Percentiles rank a stretch among this genome's conserved stretches.
These are phyloP conservation scores for Cataglyphis cursor DNA, from an alignment of 2,888 invertebrate genomes.

Conservation along the genomic window DNA sequence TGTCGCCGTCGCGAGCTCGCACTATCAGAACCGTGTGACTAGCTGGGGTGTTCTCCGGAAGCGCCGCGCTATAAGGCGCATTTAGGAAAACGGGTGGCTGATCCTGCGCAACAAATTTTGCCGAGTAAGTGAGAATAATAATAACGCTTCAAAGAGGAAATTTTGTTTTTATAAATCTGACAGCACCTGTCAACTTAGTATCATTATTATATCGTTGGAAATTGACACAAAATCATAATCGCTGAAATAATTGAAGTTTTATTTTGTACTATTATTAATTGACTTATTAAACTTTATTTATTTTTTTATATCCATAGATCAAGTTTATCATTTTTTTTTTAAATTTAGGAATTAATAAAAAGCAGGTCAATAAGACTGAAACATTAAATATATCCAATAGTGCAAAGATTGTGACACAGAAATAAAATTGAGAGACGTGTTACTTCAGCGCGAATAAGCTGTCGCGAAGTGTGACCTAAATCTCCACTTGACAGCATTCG, in stretches of 20 bases:
- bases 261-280: not conserved
- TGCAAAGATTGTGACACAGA: not conserved
- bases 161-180: not conserved
- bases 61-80: constrained; percentile 93
- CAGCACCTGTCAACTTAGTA: not conserved
- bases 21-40: constrained; percentile 90
- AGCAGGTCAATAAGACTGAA: not conserved
- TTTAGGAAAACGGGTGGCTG: constrained; percentile 94
- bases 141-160: not conserved
- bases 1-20: constrained; percentile 93
- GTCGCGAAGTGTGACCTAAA: not conserved
- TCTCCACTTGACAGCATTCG: constrained; percentile 23
- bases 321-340: not conserved
- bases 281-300: not conserved
- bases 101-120: constrained; percentile 87
- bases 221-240: not conserved
- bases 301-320: not conserved
- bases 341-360: not conserved
- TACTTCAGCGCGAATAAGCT: not conserved
- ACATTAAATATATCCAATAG: not conserved
- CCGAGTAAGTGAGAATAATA: not conserved
- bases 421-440: not conserved
- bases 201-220: not conserved
- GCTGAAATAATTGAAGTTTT: not conserved
- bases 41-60: constrained; percentile 91